Percentiles rank a stretch among this genome's conserved stretches.
Conservation (phyloP, 2,888 invertebrate genomes). For the Saturnia japonica region DNA sequence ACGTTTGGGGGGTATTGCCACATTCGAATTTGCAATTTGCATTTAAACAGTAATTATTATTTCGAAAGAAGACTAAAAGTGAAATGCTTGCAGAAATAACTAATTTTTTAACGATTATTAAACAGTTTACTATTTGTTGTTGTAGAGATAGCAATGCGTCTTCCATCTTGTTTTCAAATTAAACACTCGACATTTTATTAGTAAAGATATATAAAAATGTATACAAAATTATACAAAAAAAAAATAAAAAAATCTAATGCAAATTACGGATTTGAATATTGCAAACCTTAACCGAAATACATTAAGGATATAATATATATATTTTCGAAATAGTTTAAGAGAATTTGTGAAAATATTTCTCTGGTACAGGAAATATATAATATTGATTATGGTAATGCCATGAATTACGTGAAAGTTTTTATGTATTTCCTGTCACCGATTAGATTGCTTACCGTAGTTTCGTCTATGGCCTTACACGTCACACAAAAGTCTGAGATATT, state of each 20-base stretch:
- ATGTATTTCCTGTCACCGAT: conserved; percentile 3
- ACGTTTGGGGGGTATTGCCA: not conserved
- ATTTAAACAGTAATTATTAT: not conserved
- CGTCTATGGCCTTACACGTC: conserved; percentile 10
- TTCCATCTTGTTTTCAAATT: not conserved
- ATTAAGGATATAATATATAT: not conserved
- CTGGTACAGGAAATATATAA: not conserved
- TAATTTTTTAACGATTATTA: too few relatives aligned
- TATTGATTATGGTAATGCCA: not conserved
- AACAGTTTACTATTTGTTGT: not conserved
- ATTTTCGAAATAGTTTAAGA: conserved; percentile 3
- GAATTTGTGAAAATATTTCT: not conserved
- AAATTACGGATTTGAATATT: not conserved
- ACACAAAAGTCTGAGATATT: not conserved
- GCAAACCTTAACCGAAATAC: not conserved
- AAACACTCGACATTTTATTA: not conserved
- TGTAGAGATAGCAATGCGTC: not conserved
- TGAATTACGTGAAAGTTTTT: not conserved
- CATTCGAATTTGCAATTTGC: not conserved
- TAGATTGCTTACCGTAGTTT: conserved; percentile 5
- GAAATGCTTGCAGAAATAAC: not conserved
- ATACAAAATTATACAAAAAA: not conserved
- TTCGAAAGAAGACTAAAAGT: not conserved
- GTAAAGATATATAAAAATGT: not conserved
- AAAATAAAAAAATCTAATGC: not conserved